Evolutionary conservation across 2,797 vertebrate genomes (phyloP).

Genomic region (Pangasius djambal): DNA sequence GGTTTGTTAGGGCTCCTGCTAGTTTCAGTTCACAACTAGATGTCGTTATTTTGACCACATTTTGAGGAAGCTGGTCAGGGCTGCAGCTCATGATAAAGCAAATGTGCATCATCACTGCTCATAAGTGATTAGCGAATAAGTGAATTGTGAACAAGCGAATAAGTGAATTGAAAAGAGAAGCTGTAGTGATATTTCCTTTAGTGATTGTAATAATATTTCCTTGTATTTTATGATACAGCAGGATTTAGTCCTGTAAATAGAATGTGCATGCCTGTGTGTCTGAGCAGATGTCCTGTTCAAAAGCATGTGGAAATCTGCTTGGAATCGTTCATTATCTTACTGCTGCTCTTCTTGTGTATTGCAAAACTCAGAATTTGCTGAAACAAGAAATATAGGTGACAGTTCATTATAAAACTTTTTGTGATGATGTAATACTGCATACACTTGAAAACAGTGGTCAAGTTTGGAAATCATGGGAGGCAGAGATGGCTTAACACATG

Average conservation of each 20-base stretch:
- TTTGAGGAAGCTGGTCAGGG: conserved; percentile 20
- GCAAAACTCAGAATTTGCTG: neutral
- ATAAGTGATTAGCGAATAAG: neutral
- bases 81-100: neutral
- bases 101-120: neutral
- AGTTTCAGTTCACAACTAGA: conserved; percentile 21
- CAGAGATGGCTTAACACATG: neutral
- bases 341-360: neutral
- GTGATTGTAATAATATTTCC: neutral
- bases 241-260: neutral
- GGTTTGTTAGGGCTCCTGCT: neutral
- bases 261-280: neutral
- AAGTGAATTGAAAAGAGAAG: neutral
- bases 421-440: neutral
- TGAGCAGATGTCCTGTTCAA: neutral
- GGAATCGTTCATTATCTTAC: conserved; percentile 13
- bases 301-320: conserved; percentile 10
- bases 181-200: neutral
- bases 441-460: neutral
- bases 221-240: neutral
- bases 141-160: neutral
- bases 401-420: neutral
- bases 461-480: neutral
- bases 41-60: conserved; percentile 14
- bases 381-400: neutral